Percentiles rank a stretch among this genome's conserved stretches.
Evolutionary conservation across 2,888 invertebrate species (phyloP).

Genomic region (Diadromus collaris): DNA sequence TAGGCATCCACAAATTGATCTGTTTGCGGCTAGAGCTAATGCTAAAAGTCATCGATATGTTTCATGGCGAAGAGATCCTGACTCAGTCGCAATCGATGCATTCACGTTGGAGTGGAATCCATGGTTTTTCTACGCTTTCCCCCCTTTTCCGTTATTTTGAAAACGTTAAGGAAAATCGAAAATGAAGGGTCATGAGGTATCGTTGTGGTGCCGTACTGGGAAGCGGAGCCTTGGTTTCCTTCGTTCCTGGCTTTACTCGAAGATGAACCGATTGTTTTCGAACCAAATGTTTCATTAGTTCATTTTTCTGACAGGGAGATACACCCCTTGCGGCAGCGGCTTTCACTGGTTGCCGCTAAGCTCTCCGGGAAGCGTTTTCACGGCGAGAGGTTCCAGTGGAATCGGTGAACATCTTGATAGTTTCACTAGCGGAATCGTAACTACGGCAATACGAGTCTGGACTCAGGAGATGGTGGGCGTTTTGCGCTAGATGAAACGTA

Average conservation of each 20-base stretch:
- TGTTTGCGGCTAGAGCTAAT: conserved; percentile 13
- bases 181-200: background rate
- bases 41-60: background rate
- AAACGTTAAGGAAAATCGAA: conserved; percentile 3
- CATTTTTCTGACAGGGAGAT: conserved; percentile 13
- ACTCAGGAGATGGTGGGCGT: conserved; percentile 37
- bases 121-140: background rate
- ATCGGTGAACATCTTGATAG: conserved; percentile 28
- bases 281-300: conserved; percentile 11
- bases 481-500: conserved; percentile 4
- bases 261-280: conserved; percentile 3
- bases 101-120: background rate
- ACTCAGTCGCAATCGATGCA: background rate
- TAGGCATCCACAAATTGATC: background rate
- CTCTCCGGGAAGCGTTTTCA: conserved; percentile 47
- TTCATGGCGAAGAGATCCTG: background rate
- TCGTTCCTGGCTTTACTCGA: conserved; percentile 3
- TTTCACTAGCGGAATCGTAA: conserved; percentile 23
- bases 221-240: background rate
- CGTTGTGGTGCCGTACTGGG: background rate
- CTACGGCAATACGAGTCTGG: conserved; percentile 24
- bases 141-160: conserved; percentile 1
- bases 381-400: conserved; percentile 7
- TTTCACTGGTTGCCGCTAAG: conserved; percentile 52
- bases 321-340: conserved; percentile 40